Percentiles rank a stretch among this genome's conserved stretches.
These are phyloP conservation scores for Seriola rivoliana DNA, from an alignment of 2,113 vertebrate genomes.

Conservation along the genomic window DNA sequence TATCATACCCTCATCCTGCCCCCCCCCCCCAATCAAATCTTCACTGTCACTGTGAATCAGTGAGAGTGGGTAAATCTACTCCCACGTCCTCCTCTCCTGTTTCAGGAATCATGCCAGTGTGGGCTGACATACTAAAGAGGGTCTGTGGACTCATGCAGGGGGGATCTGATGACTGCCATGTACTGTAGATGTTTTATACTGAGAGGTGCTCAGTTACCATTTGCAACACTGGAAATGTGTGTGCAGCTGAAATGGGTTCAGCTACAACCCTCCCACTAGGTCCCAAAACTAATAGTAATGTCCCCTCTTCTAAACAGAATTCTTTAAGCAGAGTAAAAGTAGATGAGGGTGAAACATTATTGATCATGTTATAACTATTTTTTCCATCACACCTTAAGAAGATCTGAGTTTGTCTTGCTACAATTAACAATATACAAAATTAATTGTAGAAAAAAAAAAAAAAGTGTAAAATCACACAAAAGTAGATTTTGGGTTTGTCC, in stretches of 20 bases:
- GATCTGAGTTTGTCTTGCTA: constrained; percentile 1
- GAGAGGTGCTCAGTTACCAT: constrained; percentile 22
- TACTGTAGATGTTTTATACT: constrained; percentile 7
- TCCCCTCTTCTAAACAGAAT: neutral
- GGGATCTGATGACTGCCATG: constrained; percentile 12
- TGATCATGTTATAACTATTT: neutral
- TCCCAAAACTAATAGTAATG: neutral
- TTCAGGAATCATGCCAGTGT: constrained; percentile 52
- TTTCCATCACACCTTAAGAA: no score
- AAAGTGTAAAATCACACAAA: constrained; percentile 3
- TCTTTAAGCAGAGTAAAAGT: neutral
- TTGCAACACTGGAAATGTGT: constrained; percentile 5
- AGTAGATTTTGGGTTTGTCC: neutral
- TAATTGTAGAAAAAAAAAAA: no score
- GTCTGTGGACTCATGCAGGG: constrained; percentile 26
- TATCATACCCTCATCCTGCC: constrained; percentile 44
- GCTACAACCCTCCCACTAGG: neutral
- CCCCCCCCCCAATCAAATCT: constrained; percentile 36
- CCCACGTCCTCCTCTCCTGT: constrained; percentile 49
- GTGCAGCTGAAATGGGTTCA: constrained; percentile 5
- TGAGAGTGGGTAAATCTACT: constrained; percentile 32
- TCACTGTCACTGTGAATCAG: constrained; percentile 47
- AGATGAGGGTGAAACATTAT: neutral
- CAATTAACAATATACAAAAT: neutral
- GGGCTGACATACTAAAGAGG: constrained; percentile 31